Percentiles rank a stretch among this genome's conserved stretches.
These are phyloP conservation scores for Fistularia commersonii DNA, from an alignment of 2,797 vertebrate genomes.

Conservation along the genomic window DNA sequence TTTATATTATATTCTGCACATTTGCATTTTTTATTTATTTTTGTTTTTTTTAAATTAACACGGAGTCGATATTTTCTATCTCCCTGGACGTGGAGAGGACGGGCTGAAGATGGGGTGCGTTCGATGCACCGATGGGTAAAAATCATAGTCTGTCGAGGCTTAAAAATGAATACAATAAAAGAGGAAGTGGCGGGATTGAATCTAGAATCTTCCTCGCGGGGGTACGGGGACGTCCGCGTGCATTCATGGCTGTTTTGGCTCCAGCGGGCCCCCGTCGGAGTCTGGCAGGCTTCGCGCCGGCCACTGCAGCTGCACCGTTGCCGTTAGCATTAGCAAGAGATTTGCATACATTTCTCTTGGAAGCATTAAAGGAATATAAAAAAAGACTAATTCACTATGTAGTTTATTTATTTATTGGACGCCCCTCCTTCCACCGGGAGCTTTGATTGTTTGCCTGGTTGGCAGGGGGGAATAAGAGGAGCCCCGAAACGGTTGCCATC, in stretches of 20 bases:
- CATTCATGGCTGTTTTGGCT: neutral
- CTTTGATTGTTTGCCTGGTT: constrained; percentile 72
- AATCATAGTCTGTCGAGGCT: constrained; percentile 24
- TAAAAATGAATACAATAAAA: constrained; percentile 28
- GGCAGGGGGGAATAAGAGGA: constrained; percentile 37
- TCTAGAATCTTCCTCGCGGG: neutral
- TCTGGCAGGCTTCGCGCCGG: constrained; percentile 51
- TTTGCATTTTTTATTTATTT: too few relatives aligned
- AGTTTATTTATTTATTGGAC: constrained; percentile 71
- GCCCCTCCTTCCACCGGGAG: constrained; percentile 34
- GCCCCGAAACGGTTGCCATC: constrained; percentile 11
- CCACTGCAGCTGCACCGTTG: constrained; percentile 57
- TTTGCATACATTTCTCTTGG: constrained; percentile 82
- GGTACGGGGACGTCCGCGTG: too few relatives aligned
- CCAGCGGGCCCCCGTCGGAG: constrained; percentile 5
- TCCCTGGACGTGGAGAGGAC: too few relatives aligned
- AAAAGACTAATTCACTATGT: constrained; percentile 79
- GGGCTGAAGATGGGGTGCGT: constrained; percentile 10
- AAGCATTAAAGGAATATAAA: constrained; percentile 79
- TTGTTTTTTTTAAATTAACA: constrained; percentile 7
- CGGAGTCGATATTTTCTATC: too few relatives aligned
- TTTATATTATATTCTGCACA: too few relatives aligned
- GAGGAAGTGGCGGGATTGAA: constrained; percentile 17
- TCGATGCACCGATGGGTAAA: constrained; percentile 18
- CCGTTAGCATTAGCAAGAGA: constrained; percentile 80